Conservation (phyloP, 2,113 vertebrate species). For the Chloroceryle aenea region DNA sequence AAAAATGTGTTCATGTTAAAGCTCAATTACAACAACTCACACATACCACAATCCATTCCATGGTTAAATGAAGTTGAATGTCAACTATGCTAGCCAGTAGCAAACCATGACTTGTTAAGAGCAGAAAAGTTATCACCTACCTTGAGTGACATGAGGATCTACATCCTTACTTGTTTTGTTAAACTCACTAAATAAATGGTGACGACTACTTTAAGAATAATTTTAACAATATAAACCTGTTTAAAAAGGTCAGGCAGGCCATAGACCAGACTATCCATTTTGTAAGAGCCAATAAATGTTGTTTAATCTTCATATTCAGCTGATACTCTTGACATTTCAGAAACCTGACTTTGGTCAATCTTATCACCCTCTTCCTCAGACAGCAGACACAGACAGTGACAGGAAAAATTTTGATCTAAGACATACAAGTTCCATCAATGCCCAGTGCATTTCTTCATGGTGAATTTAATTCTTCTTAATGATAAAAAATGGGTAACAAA, state of each 20-base stretch:
- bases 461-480: background rate
- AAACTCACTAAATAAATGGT: background rate
- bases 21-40: background rate
- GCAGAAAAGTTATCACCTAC: background rate
- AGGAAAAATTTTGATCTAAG: background rate
- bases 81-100: background rate
- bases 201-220: background rate
- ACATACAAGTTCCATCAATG: background rate
- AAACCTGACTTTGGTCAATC: background rate
- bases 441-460: background rate
- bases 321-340: background rate
- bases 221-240: background rate
- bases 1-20: background rate
- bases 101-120: background rate
- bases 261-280: background rate
- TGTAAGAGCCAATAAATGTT: background rate
- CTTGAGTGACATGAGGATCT: background rate
- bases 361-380: background rate
- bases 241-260: background rate
- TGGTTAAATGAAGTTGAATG: background rate
- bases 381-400: background rate
- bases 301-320: background rate
- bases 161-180: background rate
- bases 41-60: background rate
- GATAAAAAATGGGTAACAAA: fast-evolving